Evolutionary conservation across 2,113 vertebrate species (phyloP).

Genomic region (Strix uralensis): DNA sequence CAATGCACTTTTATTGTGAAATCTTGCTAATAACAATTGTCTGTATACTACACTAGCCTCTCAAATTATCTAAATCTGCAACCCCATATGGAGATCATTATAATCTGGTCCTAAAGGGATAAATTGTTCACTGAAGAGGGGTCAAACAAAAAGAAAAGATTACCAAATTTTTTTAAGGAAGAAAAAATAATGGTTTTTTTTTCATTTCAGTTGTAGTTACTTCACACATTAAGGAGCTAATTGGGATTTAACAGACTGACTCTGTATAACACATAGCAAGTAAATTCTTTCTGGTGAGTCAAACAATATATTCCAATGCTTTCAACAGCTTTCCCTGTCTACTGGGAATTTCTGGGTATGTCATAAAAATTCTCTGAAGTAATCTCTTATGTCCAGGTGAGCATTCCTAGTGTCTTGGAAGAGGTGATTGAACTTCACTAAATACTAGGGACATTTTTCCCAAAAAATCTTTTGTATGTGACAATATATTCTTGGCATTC

Average conservation of each 20-base stretch:
- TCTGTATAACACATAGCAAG: neutral
- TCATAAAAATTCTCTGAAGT: neutral
- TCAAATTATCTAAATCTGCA: neutral
- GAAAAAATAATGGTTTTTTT: neutral
- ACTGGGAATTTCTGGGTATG: neutral
- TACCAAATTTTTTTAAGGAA: neutral
- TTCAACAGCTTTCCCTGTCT: neutral
- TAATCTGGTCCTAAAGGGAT: neutral
- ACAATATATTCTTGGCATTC: neutral
- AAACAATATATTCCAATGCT: neutral
- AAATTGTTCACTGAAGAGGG: neutral
- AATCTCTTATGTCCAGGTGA: neutral
- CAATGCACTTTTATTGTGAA: neutral
- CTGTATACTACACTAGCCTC: neutral
- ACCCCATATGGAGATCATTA: neutral
- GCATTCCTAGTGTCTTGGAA: neutral
- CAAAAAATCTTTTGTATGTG: neutral
- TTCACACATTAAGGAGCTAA: neutral
- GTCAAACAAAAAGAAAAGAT: neutral
- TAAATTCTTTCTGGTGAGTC: neutral
- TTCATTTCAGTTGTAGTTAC: neutral
- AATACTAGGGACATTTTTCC: neutral
- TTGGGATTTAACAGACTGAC: neutral
- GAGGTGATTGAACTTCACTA: neutral
- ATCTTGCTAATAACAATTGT: neutral